Conservation (phyloP, 2,888 invertebrate genomes). For the Leptopilina drosophilae region DNA sequence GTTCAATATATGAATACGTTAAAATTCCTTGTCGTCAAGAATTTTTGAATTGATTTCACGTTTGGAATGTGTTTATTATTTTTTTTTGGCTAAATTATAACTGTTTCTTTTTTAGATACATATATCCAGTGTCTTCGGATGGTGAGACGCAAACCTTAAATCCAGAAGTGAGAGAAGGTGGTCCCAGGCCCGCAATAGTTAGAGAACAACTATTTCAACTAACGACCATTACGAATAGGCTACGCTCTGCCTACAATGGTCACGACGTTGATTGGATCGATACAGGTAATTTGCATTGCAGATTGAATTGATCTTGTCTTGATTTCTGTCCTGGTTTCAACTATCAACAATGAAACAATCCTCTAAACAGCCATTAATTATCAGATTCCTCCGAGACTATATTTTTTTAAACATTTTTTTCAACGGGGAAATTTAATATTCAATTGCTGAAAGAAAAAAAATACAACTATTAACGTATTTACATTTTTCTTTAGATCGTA, state of each 20-base stretch:
- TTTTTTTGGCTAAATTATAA: slow-evolving; percentile 29
- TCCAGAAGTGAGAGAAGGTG: slow-evolving; percentile 83
- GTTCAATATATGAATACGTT: no score
- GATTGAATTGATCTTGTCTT: slow-evolving; percentile 23
- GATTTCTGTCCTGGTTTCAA: slow-evolving; percentile 25
- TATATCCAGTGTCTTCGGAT: slow-evolving; percentile 82
- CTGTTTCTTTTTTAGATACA: slow-evolving; percentile 78
- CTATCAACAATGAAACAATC: neutral
- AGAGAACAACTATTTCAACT: slow-evolving; percentile 87
- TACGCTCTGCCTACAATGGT: slow-evolving; percentile 94
- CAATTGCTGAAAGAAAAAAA: neutral
- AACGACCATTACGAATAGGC: slow-evolving; percentile 86
- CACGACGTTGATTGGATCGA: slow-evolving; percentile 93
- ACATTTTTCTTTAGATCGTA: no score
- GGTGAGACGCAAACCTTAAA: slow-evolving; percentile 84
- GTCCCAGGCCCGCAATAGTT: slow-evolving; percentile 77
- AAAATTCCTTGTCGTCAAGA: no score
- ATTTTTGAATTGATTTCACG: no score
- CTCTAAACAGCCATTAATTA: neutral
- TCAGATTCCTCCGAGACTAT: neutral
- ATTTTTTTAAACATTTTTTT: neutral
- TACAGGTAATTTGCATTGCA: slow-evolving; percentile 75
- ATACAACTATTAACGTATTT: no score
- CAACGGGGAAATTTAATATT: neutral
- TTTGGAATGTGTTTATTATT: slow-evolving; percentile 12